phyloP scores from a whole-genome alignment of 2,113 vertebrate species.

The Corythaixoides concolor region DNA sequence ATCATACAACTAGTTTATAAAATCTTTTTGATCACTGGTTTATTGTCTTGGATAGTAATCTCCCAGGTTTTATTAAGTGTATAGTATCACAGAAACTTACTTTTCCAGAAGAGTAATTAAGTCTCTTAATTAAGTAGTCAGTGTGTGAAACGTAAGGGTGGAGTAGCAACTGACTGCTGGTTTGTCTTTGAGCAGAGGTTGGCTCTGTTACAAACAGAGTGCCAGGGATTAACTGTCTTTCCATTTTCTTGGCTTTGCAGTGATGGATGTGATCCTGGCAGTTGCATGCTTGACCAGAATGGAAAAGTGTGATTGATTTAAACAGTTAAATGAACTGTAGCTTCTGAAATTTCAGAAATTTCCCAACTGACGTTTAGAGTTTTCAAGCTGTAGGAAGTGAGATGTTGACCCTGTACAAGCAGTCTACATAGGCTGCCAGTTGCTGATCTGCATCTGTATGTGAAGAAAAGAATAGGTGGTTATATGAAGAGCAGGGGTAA shows the following conservation, averaged over 20 bases:
- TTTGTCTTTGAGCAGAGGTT: background rate
- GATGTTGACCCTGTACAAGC: background rate
- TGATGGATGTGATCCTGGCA: background rate
- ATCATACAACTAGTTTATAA: background rate
- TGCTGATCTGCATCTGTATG: accelerated
- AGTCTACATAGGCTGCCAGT: background rate
- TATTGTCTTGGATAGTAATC: background rate
- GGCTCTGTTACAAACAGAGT: background rate
- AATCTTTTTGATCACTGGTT: background rate
- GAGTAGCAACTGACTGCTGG: background rate
- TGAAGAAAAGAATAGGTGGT: background rate
- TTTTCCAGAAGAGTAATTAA: background rate
- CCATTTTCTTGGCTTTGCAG: background rate
- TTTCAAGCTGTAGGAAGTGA: background rate
- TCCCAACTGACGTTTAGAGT: background rate
- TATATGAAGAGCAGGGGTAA: background rate
- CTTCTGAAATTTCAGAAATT: background rate
- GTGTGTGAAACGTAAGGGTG: background rate
- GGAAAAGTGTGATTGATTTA: background rate
- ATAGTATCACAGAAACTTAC: background rate
- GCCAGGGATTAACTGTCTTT: background rate
- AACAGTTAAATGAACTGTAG: background rate
- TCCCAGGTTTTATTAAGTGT: background rate
- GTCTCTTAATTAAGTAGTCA: background rate
- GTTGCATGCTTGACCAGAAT: background rate